Conservation (phyloP, 2,113 vertebrate species). For the Takifugu flavidus region DNA sequence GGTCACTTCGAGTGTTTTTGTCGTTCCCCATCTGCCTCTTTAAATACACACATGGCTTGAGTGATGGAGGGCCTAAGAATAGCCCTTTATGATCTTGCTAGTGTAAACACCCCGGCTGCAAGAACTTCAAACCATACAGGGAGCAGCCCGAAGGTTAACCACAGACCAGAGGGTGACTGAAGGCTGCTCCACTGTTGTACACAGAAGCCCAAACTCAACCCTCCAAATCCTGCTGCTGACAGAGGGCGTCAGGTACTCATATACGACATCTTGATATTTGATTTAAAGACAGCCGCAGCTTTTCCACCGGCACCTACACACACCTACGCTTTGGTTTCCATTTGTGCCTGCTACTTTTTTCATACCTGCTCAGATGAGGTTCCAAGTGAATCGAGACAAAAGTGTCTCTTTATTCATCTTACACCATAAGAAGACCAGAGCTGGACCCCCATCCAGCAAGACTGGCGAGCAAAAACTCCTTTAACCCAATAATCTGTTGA, state of each 20-base stretch:
- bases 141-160: conserved; percentile 16
- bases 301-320: too few species aligned
- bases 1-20: conserved; percentile 39
- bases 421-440: too few species aligned
- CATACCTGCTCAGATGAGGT: neutral
- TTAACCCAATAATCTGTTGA: too few species aligned
- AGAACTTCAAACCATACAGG: conserved; percentile 5
- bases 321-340: neutral
- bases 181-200: too few species aligned
- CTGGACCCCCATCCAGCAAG: too few species aligned
- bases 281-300: neutral
- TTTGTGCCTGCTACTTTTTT: neutral
- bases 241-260: too few species aligned
- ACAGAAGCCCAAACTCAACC: too few species aligned
- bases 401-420: too few species aligned
- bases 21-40: neutral
- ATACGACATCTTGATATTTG: too few species aligned
- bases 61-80: conserved; percentile 28
- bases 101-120: conserved; percentile 28
- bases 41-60: conserved; percentile 19
- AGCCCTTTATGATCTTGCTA: conserved; percentile 35
- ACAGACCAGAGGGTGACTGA: neutral
- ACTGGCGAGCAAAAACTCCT: too few species aligned
- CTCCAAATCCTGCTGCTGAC: too few species aligned
- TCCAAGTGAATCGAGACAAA: too few species aligned